Base-by-base conservation (phyloP, 2,797 vertebrate genomes). In the Chelmon rostratus region DNA sequence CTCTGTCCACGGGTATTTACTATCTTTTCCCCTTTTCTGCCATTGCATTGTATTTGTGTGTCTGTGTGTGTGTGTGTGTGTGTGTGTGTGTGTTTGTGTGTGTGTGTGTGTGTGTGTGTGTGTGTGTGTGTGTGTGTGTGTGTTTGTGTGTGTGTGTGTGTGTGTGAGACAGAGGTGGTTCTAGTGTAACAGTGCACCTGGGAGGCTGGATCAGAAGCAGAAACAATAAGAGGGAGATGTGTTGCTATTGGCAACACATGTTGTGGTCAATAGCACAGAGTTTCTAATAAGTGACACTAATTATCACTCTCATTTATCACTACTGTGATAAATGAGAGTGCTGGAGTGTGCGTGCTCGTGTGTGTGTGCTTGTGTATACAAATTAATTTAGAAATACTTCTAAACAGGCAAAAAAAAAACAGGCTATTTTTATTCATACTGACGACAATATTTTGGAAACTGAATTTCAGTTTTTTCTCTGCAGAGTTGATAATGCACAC, bases 71-170 rank as follows among this genome's bases (percentile, higher is more conserved):
- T 50, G 50, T 58, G 57, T 47, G 58, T 46, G 44, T 62, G 57
- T 42, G 61, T 54, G 33, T 52, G 63, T 73, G 52, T 86, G 80
- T 84, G 52, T 38, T 13, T 50, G 46, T 47, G 53, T 86, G 61
- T 25, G 61, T 54, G 18, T 86, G 80, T 84, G 52, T 38, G 13
- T 44, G 2, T 56, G 21, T 56, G 18, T 31, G 18, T 54, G 42
- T 66, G 40, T 64, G 37, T 65, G 59, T 61, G 38, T 57, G 71
- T 54, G 37, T 50, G 50, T 58, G 57, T 47, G 58, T 46, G 44
- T 62, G 57, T 42, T 61, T 54, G 33, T 52, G 63, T 73, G 52
- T 86, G 80, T 84, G 52, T 38, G 13, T 50, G 46, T 47, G 53
- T 86, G 61, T 25, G 61, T 54, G 18, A 13, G 23, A 49, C 1